phyloP scores from a whole-genome alignment of 2,797 vertebrate genomes.

The Diglossa cyanea region DNA sequence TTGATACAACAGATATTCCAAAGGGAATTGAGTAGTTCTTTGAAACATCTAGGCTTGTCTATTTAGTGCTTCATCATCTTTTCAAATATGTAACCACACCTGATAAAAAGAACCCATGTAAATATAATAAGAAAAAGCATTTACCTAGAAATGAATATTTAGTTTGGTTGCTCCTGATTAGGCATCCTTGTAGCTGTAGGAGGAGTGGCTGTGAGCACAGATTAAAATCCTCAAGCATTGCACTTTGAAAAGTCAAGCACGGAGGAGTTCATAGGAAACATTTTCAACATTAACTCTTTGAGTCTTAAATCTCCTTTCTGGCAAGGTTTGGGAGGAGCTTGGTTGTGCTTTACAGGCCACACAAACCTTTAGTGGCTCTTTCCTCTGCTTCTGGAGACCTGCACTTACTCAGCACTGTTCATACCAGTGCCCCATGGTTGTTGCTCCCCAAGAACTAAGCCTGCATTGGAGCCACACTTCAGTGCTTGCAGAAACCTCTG shows the following conservation, averaged over 20 bases:
- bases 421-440: no score
- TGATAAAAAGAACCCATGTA: background rate
- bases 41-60: background rate
- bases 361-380: background rate
- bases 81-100: background rate
- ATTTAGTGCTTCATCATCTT: background rate
- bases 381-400: background rate
- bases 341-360: background rate
- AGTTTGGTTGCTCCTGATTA: background rate
- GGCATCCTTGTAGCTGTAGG: background rate
- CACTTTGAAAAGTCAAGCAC: background rate
- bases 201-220: background rate
- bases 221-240: background rate
- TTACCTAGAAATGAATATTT: background rate
- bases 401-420: background rate
- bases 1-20: background rate
- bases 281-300: background rate
- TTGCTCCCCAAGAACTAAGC: background rate
- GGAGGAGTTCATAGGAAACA: background rate
- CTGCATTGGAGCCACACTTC: background rate
- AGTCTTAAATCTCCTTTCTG: background rate
- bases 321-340: background rate
- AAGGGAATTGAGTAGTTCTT: background rate
- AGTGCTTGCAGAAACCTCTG: background rate
- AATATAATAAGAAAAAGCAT: background rate